Evolutionary conservation across 1,140 invertebrate genomes (phyloP).

Genomic region (Drosophila miranda): DNA sequence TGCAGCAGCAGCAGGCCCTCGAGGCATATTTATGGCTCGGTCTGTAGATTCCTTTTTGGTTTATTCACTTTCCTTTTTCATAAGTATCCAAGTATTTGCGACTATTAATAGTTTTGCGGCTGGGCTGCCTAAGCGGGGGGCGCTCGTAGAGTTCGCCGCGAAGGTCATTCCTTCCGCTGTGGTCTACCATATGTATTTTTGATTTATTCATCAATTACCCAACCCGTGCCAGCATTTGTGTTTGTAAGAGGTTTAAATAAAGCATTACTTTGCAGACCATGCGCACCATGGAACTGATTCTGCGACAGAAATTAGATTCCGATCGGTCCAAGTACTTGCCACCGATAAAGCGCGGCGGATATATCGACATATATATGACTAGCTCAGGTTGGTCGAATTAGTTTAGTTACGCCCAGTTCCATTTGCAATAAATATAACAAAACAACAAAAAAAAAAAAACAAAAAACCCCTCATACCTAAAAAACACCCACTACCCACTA

Average conservation of each 20-base stretch:
- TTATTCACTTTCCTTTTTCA: conserved; percentile 73
- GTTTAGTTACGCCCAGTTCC: conserved; percentile 7
- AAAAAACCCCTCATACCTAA: too few relatives aligned
- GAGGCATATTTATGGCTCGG: conserved; percentile 13
- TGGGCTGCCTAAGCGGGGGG: conserved; percentile 39
- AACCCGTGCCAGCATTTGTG: conserved; percentile 25
- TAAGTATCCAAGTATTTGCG: conserved; percentile 54
- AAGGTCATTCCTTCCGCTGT: conserved; percentile 17
- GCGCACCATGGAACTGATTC: conserved; percentile 88
- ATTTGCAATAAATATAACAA: not conserved
- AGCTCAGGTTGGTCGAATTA: conserved; percentile 87
- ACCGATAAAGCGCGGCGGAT: conserved; percentile 90
- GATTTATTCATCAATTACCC: conserved; percentile 20
- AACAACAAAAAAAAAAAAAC: too few relatives aligned
- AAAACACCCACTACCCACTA: not conserved
- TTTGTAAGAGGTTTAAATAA: conserved; percentile 35
- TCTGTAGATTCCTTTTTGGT: conserved; percentile 38
- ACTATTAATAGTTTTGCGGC: conserved; percentile 63
- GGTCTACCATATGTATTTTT: conserved; percentile 3
- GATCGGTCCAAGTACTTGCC: conserved; percentile 91
- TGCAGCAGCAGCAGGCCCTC: not conserved
- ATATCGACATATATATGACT: conserved; percentile 92
- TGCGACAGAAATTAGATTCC: conserved; percentile 88
- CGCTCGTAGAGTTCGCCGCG: conserved; percentile 42
- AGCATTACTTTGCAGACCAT: conserved; percentile 84